These are phyloP conservation scores for Sebastes baramenuke DNA, from an alignment of 2,797 vertebrate species.

Conservation along the genomic window DNA sequence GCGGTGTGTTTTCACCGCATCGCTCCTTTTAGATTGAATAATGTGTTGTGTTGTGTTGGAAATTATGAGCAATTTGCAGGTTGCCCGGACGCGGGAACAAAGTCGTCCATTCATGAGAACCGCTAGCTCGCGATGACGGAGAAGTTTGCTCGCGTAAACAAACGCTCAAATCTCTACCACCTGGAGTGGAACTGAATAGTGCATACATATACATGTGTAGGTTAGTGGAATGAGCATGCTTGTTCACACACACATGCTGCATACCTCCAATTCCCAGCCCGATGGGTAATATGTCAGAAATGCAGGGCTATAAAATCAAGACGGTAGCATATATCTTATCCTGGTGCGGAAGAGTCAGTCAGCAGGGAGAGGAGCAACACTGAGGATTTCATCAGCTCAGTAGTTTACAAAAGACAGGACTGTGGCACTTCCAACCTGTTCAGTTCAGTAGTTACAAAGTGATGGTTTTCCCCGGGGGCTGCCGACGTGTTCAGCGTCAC, in stretches of 20 bases:
- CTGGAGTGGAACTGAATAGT: conserved; percentile 61
- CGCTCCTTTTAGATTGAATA: not conserved
- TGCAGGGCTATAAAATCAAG: conserved; percentile 69
- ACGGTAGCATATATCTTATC: conserved; percentile 64
- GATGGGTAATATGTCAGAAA: conserved; percentile 76
- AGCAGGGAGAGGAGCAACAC: conserved; percentile 39
- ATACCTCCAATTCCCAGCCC: conserved; percentile 73
- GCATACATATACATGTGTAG: conserved; percentile 61
- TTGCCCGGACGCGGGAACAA: conserved; percentile 1
- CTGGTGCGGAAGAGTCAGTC: conserved; percentile 61
- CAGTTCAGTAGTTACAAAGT: conserved; percentile 76
- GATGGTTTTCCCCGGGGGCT: conserved; percentile 56
- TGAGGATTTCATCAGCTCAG: conserved; percentile 72
- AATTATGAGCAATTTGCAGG: conserved; percentile 39
- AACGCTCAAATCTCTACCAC: conserved; percentile 35
- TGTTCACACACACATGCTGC: conserved; percentile 65
- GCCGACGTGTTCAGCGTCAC: conserved; percentile 43
- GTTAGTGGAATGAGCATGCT: conserved; percentile 53
- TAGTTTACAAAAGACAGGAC: conserved; percentile 72
- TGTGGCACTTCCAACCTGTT: conserved; percentile 38
- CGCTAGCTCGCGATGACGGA: conserved; percentile 11
- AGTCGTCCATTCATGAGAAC: conserved; percentile 37
- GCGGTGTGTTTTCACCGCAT: not conserved
- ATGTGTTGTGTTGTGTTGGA: conserved; percentile 25
- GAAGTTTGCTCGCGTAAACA: conserved; percentile 32